Evolutionary conservation across 1,140 invertebrate species (phyloP), one percentile per base, ranked within the genome.

Genomic region (Drosophila ogumai): DNA sequence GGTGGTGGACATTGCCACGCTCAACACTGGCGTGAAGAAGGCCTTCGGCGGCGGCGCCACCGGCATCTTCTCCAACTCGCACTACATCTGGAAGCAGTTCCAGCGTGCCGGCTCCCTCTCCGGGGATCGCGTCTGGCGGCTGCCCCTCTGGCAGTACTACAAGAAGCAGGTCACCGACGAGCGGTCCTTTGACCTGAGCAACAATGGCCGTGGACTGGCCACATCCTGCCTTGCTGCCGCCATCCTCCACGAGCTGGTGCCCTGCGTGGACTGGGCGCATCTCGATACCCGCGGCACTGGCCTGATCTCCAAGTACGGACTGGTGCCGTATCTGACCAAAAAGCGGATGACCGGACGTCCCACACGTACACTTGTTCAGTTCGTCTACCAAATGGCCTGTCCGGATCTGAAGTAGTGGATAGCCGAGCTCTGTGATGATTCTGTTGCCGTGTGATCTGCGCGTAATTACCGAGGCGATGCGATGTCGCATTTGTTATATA

Each of bases 81-180:
- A 94, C 44, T 91, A 93, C 19, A 80, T 96, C 17, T 97, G 94
- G 93, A 91, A 95, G 46, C 92, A 94, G 28, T 81, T 97, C 38
- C 93, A 94, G 75, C 81, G 94, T 13, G 96, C 96, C 9, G 95
- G 96, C 19, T 92, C 93, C 12, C 74, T 93, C 9, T 96, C 96
- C 10, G 98, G 98, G 0, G 98, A 99, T 91, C 93, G 98, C 46
- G 93, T 98, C 1, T 99, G 98, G 98, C 94, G 97, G 79, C 95
- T 99, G 94, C 98, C 98, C 1, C 91, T 98, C 1, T 98, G 96
- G 95, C 94, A 96, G 41, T 94, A 95, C 82, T 98, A 96, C 86
- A 94, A 94, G 1, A 95, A 95, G 56, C 94, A 95, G 85, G 93
- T 98, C 43, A 96, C 94, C 44, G 81, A 90, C 38, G 67, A 82